Evolutionary conservation across 2,888 invertebrate genomes (phyloP).

Genomic region (Dasysyrphus albostriatus): DNA sequence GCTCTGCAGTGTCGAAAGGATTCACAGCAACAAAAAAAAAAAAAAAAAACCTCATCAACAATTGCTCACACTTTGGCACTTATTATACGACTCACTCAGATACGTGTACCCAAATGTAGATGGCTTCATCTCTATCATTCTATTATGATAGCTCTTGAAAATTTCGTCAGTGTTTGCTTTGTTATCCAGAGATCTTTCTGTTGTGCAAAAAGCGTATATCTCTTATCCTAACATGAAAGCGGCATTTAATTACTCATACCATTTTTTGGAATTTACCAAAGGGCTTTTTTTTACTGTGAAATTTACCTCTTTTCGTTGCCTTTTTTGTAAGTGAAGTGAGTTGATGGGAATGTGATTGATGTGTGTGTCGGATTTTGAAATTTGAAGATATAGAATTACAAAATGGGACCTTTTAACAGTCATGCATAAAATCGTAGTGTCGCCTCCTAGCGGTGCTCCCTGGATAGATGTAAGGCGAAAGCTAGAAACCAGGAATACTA

Average conservation of each 20-base stretch:
- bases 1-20: conserved; percentile 56
- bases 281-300: neutral
- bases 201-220: conserved; percentile 41
- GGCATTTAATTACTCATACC: conserved; percentile 71
- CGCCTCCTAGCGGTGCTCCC: too few species aligned
- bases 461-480: too few species aligned
- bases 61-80: conserved; percentile 23
- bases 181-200: conserved; percentile 61
- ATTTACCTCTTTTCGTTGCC: neutral
- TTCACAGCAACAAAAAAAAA: conserved; percentile 18
- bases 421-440: too few species aligned
- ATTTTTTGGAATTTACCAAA: neutral
- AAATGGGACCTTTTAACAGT: too few species aligned
- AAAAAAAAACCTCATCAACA: conserved; percentile 16
- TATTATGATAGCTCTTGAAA: conserved; percentile 59
- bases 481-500: too few species aligned
- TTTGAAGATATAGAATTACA: too few species aligned
- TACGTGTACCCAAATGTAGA: neutral
- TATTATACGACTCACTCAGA: neutral
- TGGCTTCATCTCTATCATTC: conserved; percentile 2
- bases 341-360: too few species aligned
- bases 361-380: too few species aligned
- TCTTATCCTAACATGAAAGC: conserved; percentile 51
- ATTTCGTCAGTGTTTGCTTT: conserved; percentile 65
- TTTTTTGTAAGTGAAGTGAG: neutral